Evolutionary conservation across 2,888 invertebrate species (phyloP), one percentile per base, ranked within the genome.

Genomic region (Apantesis nais): DNA sequence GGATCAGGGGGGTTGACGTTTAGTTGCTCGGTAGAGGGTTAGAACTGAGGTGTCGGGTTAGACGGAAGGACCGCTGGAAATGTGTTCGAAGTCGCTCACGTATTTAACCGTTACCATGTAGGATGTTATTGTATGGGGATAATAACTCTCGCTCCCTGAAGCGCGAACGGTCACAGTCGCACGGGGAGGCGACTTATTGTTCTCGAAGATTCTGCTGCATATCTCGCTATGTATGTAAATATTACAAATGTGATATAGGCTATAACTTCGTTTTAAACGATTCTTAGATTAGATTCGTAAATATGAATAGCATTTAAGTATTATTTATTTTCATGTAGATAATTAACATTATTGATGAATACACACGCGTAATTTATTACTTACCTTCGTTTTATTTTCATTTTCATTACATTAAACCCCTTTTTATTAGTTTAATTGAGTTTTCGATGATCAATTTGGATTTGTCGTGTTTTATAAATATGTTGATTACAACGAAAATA

Each of bases 121-220:
- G 75, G 66, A 72, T 79, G 68, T 83, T 84, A 87, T 86, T 89
- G 81, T 78, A 76, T 78, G 85, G 85, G 89, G 85, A 90, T 92
- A 95, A 95, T 94, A 93, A 91, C 94, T 94, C 92, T 87, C 92
- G 80, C 90, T 91, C 90, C 88, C 86, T 74, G 76, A 78, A 72
- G 74, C 55, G 55, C 25, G 55, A n/a, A 12, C 81, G 80, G 84
- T 78, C 81, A 76, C 80, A 73, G 69, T 61, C 71, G 68, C 78
- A 76, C 83, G 90, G 90, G 89, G 92, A 91, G 92, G 80, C 88
- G 93, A 94, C 93, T 93, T 94, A 94, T 94, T 94, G 88, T 92
- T 90, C 91, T 89, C 87, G 76, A 81, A 68, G 74, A 79, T 73
- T 83, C 76, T 76, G 77, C 77, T 72, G 74, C 81, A 80, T 74